These are phyloP conservation scores for Archips crataeganus DNA, from an alignment of 2,888 invertebrate genomes.

Conservation along the genomic window DNA sequence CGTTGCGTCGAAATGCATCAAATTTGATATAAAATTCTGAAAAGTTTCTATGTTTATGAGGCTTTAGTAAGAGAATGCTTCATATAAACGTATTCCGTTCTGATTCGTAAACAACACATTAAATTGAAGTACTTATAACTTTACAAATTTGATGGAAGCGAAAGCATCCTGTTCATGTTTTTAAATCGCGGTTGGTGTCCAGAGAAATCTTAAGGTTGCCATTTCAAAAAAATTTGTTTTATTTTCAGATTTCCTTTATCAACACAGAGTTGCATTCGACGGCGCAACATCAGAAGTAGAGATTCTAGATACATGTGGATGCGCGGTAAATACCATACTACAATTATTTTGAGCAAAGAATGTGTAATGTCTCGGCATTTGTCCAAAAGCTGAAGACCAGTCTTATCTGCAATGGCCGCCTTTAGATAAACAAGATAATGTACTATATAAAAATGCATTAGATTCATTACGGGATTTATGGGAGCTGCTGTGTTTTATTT, in stretches of 20 bases:
- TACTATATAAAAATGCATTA: conserved; percentile 3
- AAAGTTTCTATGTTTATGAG: no score
- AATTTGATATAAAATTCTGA: no score
- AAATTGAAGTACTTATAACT: no score
- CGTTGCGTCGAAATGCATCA: no score
- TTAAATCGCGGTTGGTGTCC: neutral
- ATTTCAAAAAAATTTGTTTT: conserved; percentile 42
- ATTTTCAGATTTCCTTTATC: conserved; percentile 90
- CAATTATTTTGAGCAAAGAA: conserved; percentile 43
- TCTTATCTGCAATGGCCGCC: conserved; percentile 1
- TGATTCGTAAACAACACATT: no score
- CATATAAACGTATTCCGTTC: no score
- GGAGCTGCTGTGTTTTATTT: neutral
- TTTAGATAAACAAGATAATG: conserved; percentile 1
- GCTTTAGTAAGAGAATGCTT: no score
- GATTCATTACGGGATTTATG: neutral
- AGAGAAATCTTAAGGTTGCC: neutral
- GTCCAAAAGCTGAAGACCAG: conserved; percentile 30
- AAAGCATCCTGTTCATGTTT: neutral
- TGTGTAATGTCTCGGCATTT: conserved; percentile 35
- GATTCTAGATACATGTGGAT: conserved; percentile 92
- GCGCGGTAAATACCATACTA: conserved; percentile 87
- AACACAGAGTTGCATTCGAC: conserved; percentile 91
- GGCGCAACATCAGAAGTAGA: conserved; percentile 91
- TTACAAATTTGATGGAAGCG: neutral